These are phyloP conservation scores for Callocephalon fimbriatum DNA, from an alignment of 2,113 vertebrate genomes.

Conservation along the genomic window DNA sequence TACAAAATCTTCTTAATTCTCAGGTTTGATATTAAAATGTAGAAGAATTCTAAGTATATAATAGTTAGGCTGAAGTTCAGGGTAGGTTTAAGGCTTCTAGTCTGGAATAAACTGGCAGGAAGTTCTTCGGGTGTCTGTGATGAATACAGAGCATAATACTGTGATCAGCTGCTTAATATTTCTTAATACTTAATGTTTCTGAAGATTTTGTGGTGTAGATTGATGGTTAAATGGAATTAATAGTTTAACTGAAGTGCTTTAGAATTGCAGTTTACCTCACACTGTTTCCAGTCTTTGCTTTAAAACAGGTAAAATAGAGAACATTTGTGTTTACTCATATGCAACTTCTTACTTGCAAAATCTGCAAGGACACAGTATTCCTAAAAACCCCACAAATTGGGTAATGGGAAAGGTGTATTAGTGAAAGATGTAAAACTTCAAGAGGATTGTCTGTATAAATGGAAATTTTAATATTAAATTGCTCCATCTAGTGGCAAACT, in stretches of 20 bases:
- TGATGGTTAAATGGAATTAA: background rate
- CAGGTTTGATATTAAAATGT: background rate
- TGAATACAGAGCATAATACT: background rate
- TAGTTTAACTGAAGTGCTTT: background rate
- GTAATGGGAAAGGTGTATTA: background rate
- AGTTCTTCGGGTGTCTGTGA: background rate
- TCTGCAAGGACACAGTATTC: background rate
- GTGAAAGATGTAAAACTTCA: background rate
- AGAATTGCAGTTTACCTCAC: background rate
- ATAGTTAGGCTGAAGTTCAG: background rate
- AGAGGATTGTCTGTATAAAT: conserved; percentile 1
- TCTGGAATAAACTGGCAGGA: background rate
- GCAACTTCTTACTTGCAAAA: background rate
- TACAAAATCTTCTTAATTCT: background rate
- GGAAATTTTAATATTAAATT: conserved; percentile 73
- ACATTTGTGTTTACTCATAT: background rate
- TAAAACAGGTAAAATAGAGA: background rate
- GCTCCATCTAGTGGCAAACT: conserved; percentile 81
- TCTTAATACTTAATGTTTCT: background rate
- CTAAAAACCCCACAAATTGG: background rate
- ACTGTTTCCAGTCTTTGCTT: background rate
- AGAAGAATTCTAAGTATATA: background rate
- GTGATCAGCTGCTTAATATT: background rate
- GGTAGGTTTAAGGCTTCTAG: background rate
- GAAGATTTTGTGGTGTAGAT: background rate